These are phyloP conservation scores for Dryobotodes eremita DNA, from an alignment of 2,888 invertebrate species.

Conservation along the genomic window DNA sequence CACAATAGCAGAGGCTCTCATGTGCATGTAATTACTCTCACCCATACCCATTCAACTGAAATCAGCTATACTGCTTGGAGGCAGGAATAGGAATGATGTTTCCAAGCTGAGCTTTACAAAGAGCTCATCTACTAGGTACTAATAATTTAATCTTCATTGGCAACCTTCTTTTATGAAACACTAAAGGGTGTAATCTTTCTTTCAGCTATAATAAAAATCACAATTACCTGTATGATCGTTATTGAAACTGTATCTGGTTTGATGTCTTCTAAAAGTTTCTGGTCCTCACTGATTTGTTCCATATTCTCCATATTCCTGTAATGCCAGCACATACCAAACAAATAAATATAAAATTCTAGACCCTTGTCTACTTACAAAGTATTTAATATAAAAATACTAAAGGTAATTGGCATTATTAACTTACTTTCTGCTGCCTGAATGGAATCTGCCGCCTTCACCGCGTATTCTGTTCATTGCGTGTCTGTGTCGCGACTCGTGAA, in stretches of 20 bases:
- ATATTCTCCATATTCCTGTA: constrained; percentile 78
- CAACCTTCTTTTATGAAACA: background rate
- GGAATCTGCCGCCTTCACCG: constrained; percentile 99
- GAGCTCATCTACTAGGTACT: background rate
- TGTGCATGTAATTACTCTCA: background rate
- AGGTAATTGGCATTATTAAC: constrained; percentile 60
- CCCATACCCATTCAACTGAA: background rate
- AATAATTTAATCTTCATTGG: background rate
- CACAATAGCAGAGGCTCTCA: too few species aligned
- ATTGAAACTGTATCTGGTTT: constrained; percentile 88
- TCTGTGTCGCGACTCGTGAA: constrained; percentile 99
- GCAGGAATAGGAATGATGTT: background rate
- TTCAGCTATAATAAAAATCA: background rate
- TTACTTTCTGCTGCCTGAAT: constrained; percentile 92
- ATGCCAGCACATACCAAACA: constrained; percentile 56
- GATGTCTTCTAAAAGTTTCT: constrained; percentile 82
- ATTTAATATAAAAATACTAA: background rate
- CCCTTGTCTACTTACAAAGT: background rate
- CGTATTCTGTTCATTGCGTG: constrained; percentile 99
- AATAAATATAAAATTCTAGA: constrained; percentile 49
- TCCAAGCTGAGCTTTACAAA: background rate
- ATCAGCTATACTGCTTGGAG: background rate
- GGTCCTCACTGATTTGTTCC: constrained; percentile 73
- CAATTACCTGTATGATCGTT: constrained; percentile 85
- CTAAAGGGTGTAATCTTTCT: too few species aligned